Evolutionary conservation across 2,113 vertebrate genomes (phyloP).

Genomic region (Ictalurus furcatus): DNA sequence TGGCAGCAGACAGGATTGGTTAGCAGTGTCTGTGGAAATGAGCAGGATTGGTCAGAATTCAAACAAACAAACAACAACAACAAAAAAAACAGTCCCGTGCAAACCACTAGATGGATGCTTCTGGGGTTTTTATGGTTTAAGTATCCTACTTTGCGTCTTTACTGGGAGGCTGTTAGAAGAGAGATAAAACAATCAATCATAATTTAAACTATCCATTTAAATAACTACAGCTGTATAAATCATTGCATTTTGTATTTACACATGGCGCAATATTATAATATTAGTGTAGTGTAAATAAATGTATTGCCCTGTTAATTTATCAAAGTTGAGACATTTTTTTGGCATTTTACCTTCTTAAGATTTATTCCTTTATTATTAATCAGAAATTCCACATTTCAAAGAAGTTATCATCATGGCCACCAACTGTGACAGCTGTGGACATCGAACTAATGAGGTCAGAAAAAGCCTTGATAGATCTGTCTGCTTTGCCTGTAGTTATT

Average conservation of each 20-base stretch:
- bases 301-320: background rate
- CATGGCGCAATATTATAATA: background rate
- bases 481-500: background rate
- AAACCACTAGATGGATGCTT: background rate
- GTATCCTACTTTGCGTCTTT: background rate
- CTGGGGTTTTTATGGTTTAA: background rate
- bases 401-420: conserved; percentile 98
- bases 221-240: background rate
- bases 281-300: background rate
- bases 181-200: background rate
- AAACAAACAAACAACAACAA: too few species aligned
- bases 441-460: conserved; percentile 89
- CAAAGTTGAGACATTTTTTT: background rate
- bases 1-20: background rate
- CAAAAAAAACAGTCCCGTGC: background rate
- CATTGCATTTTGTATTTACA: background rate
- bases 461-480: background rate
- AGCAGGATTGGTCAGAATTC: background rate
- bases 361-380: conserved; percentile 62
- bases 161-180: background rate
- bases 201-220: background rate
- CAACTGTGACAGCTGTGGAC: conserved; percentile 87
- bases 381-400: conserved; percentile 96
- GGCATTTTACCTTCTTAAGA: background rate
- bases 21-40: background rate